Evolutionary conservation across 2,888 invertebrate genomes (phyloP).

Genomic region (Latrodectus elegans): DNA sequence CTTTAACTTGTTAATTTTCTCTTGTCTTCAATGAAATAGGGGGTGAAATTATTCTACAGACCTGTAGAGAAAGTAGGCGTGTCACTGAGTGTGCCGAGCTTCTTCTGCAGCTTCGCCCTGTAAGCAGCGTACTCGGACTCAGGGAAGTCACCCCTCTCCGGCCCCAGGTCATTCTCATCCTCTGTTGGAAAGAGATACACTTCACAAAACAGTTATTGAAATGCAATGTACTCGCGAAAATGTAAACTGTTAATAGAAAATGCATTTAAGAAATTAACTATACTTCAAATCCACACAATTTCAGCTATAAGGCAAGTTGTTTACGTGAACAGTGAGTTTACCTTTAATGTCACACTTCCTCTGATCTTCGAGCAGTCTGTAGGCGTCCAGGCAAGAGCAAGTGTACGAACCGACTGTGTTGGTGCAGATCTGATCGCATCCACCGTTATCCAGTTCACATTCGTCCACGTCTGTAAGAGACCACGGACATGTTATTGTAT

Average conservation of each 20-base stretch:
- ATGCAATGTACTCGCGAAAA: too few relatives aligned
- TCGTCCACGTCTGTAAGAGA: constrained; percentile 76
- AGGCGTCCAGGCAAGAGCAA: constrained; percentile 53
- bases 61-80: not conserved
- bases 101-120: constrained; percentile 27
- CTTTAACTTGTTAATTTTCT: too few relatives aligned
- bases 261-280: too few relatives aligned
- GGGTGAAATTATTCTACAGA: not conserved
- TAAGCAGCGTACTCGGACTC: constrained; percentile 51
- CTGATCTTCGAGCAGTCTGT: constrained; percentile 52
- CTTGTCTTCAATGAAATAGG: too few relatives aligned
- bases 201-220: not conserved
- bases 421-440: constrained; percentile 76
- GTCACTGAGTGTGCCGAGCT: constrained; percentile 32
- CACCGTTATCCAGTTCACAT: constrained; percentile 74
- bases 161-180: constrained; percentile 55
- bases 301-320: too few relatives aligned
- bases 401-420: constrained; percentile 72
- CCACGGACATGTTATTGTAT: too few relatives aligned
- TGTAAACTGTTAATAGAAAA: too few relatives aligned
- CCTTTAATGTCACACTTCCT: constrained; percentile 62
- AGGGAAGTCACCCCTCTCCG: constrained; percentile 54
- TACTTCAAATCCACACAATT: too few relatives aligned
- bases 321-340: not conserved
- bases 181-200: constrained; percentile 10